Evolutionary conservation across 1,140 invertebrate genomes (phyloP).

Genomic region (Potamilus streckersoni): DNA sequence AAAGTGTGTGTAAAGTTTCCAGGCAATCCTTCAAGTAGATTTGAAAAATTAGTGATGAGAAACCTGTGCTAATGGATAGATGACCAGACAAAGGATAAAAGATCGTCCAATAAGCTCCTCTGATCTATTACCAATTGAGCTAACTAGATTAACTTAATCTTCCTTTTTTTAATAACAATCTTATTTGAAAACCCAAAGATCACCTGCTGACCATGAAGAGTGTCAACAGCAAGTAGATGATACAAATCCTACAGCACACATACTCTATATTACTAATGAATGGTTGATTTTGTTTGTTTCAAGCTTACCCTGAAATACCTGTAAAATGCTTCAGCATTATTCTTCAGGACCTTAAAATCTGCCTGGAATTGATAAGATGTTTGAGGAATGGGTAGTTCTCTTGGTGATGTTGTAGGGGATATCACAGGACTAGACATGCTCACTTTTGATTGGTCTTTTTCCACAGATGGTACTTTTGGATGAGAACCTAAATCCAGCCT

Average conservation of each 20-base stretch:
- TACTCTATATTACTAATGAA: too few species aligned
- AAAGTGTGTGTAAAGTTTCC: too few species aligned
- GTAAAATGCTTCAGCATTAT: slow-evolving; percentile 54
- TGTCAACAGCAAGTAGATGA: too few species aligned
- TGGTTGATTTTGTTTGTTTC: too few species aligned
- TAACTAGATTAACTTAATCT: neutral
- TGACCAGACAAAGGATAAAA: too few species aligned
- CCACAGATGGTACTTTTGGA: neutral
- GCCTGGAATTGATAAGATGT: slow-evolving; percentile 64
- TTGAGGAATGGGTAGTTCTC: slow-evolving; percentile 40
- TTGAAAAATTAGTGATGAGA: too few species aligned
- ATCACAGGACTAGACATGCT: neutral
- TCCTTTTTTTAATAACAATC: neutral
- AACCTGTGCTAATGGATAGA: too few species aligned
- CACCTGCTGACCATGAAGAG: neutral
- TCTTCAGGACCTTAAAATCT: slow-evolving; percentile 67
- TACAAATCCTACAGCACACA: too few species aligned
- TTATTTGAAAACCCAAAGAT: neutral
- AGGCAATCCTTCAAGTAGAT: too few species aligned
- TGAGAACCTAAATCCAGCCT: slow-evolving; percentile 7
- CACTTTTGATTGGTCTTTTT: slow-evolving; percentile 50
- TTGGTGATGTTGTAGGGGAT: slow-evolving; percentile 39
- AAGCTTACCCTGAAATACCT: slow-evolving; percentile 57
- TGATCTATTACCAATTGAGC: too few species aligned
- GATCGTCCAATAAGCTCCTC: too few species aligned